These are phyloP conservation scores for Sinhomidia bicolor DNA, from an alignment of 2,888 invertebrate genomes.

Conservation along the genomic window DNA sequence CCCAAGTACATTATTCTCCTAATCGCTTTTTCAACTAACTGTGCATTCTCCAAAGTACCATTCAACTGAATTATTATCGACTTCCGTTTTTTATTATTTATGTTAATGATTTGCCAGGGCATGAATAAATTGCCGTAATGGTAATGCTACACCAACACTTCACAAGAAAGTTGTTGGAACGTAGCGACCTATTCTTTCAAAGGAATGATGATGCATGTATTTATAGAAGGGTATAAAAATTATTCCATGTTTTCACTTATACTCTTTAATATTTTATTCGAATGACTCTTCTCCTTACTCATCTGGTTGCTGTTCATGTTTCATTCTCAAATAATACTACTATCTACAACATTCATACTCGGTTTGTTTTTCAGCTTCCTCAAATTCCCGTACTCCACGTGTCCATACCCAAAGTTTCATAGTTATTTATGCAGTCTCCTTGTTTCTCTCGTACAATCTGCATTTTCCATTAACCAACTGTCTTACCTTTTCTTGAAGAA, in stretches of 20 bases:
- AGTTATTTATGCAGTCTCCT: too few species aligned
- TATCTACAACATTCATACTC: neutral
- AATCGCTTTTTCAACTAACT: too few species aligned
- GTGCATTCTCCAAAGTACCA: too few species aligned
- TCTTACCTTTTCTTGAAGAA: too few species aligned
- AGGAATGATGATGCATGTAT: too few species aligned
- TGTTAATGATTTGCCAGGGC: neutral
- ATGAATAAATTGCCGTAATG: constrained; percentile 10
- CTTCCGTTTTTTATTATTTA: neutral
- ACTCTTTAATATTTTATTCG: neutral
- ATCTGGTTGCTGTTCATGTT: neutral
- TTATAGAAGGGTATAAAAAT: neutral
- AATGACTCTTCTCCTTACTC: constrained; percentile 5
- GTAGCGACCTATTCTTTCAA: too few species aligned
- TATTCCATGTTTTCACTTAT: neutral
- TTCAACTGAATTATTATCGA: neutral
- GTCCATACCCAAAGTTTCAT: too few species aligned
- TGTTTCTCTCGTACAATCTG: too few species aligned
- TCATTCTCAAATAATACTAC: neutral
- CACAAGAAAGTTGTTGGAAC: neutral
- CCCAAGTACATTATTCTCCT: too few species aligned
- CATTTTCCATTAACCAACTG: too few species aligned
- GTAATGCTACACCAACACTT: neutral
- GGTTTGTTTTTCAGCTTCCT: neutral
- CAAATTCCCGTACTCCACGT: neutral